Base-by-base conservation (phyloP, 2,797 vertebrate species). In the Diplodus puntazzo region DNA sequence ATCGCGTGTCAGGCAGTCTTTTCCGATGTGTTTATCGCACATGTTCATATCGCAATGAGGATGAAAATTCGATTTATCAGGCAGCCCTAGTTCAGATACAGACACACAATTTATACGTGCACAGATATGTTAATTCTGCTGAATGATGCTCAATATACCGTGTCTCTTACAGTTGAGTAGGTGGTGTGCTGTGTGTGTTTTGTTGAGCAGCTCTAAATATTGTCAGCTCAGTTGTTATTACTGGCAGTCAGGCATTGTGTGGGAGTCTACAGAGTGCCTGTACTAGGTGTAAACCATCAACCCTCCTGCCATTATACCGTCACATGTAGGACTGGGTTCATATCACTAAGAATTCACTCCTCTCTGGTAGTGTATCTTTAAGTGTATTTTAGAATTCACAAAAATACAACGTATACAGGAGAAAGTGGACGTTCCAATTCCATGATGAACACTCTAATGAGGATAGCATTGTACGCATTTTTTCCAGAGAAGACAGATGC, bases 141-240 rank as follows among this genome's bases (percentile, higher is more conserved):
- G 82, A 81, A 30, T 4, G 54, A 64, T 75, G 55, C 27, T 61
- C 39, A 39, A 39, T 53, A 67, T 21, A 12, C 46, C 59, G 46
- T 71, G 52, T 12, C 57, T 73, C n/a, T 69, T 30, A 46, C 2
- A 34, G 72, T 2, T 53, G 64, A 81, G 75, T 67, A 63, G 80
- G 81, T 42, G 53, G 49, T 23, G 25, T 17, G 17, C 58, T 79
- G 79, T 61, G 42, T 71, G 63, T 74, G 53, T 72, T 88, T 73
- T 30, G n/a, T 63, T 62, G 60, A 82, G 69, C 65, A 63, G 72
- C 68, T 58, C 73, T 61, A 76, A 86, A 86, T 86, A 73, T 77
- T 79, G 75, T 85, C 57, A 62, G 79, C 66, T 88, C 70, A 30
- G 11, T 76, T 70, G 48, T 71, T 77, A 21, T 77, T 77, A 71